phyloP scores from a whole-genome alignment of 2,797 vertebrate species.

The Limosa lapponica region DNA sequence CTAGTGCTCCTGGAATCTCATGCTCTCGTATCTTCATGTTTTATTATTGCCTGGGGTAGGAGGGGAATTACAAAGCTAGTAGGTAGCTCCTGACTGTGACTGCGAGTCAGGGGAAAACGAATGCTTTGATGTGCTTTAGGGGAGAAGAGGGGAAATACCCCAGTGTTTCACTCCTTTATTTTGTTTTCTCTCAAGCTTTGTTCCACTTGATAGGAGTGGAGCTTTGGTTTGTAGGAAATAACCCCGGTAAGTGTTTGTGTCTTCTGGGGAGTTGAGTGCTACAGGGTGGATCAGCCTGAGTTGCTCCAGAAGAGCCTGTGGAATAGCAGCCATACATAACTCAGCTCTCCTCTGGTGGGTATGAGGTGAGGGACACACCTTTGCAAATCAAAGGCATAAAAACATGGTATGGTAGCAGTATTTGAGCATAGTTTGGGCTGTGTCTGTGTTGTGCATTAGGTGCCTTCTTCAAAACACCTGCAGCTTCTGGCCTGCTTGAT shows the following conservation, averaged over 20 bases:
- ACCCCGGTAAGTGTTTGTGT: not conserved
- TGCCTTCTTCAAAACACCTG: not conserved
- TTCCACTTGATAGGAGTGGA: not conserved
- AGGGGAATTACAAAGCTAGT: conserved; percentile 37
- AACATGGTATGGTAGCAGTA: not conserved
- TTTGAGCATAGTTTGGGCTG: not conserved
- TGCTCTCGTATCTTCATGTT: not conserved
- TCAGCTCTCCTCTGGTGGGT: not conserved
- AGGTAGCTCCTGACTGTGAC: not conserved
- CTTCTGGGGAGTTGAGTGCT: not conserved
- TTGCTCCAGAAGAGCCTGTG: not conserved
- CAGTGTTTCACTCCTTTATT: not conserved
- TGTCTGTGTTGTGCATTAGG: not conserved
- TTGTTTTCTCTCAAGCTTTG: not conserved
- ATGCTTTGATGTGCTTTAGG: conserved; percentile 3
- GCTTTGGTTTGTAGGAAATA: not conserved
- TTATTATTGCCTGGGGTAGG: not conserved
- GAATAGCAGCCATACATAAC: not conserved
- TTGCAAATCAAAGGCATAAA: not conserved
- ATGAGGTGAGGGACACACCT: not conserved
- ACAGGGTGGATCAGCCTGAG: not conserved
- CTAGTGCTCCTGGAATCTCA: conserved; percentile 8
- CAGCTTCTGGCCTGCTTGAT: not conserved
- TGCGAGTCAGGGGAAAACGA: not conserved
- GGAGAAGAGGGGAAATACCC: not conserved